Conservation (phyloP, 2,113 vertebrate species). For the Nannobrachium achirus region DNA sequence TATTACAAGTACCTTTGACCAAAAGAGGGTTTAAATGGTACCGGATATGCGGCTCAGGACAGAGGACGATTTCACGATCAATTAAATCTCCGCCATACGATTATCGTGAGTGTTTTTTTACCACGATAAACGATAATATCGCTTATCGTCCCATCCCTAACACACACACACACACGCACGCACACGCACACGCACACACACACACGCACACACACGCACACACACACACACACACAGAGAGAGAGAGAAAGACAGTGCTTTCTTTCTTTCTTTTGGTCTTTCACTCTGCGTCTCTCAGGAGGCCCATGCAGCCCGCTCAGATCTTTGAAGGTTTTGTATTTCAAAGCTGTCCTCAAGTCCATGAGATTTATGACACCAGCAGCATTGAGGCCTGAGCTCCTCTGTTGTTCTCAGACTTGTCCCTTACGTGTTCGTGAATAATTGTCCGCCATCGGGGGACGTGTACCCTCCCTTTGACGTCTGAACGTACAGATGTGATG, state of each 20-base stretch:
- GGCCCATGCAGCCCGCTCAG: conserved; percentile 38
- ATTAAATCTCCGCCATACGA: too few species aligned
- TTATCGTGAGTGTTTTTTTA: too few species aligned
- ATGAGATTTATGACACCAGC: conserved; percentile 61
- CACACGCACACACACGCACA: not conserved
- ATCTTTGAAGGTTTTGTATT: conserved; percentile 64
- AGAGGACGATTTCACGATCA: too few species aligned
- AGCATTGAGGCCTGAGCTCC: conserved; percentile 6
- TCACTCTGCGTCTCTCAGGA: conserved; percentile 38
- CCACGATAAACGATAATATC: too few species aligned
- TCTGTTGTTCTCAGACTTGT: conserved; percentile 15
- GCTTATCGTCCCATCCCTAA: too few species aligned
- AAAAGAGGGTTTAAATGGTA: too few species aligned
- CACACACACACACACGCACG: not conserved
- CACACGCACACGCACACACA: not conserved
- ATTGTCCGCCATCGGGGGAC: too few species aligned
- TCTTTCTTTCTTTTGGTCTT: conserved; percentile 20
- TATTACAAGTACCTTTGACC: too few species aligned
- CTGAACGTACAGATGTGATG: conserved; percentile 6
- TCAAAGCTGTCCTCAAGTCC: conserved; percentile 55
- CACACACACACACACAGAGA: conserved; percentile 1
- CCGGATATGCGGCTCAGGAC: too few species aligned
- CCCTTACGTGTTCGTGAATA: not conserved
- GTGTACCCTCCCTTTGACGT: conserved; percentile 8
- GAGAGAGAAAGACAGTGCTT: not conserved